phyloP scores from a whole-genome alignment of 2,888 invertebrate species.

The Pandemis heparana region DNA sequence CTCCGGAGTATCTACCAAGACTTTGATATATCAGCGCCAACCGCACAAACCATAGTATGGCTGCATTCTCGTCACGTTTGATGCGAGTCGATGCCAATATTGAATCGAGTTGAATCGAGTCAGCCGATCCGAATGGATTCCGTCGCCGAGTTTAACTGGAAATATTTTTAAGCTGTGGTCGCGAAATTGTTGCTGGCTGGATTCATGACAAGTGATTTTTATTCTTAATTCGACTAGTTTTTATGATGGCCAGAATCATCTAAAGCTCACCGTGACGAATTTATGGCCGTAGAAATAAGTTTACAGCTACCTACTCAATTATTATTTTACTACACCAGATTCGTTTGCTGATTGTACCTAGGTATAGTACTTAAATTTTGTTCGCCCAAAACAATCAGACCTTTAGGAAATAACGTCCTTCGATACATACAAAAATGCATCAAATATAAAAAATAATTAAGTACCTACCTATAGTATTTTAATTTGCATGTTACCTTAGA shows the following conservation, averaged over 20 bases:
- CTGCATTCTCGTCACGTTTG: constrained; percentile 37
- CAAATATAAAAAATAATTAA: too few species aligned
- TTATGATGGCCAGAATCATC: neutral
- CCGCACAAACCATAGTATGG: constrained; percentile 17
- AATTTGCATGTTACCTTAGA: too few species aligned
- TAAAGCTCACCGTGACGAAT: neutral
- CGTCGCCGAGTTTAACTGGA: constrained; percentile 21
- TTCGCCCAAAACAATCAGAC: too few species aligned
- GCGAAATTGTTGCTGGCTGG: constrained; percentile 7
- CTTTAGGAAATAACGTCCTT: too few species aligned
- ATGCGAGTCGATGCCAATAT: constrained; percentile 37
- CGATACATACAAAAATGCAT: too few species aligned
- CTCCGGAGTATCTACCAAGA: constrained; percentile 25
- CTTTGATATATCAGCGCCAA: constrained; percentile 40
- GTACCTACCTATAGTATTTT: too few species aligned
- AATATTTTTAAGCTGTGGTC: constrained; percentile 24
- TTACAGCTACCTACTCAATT: too few species aligned
- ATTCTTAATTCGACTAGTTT: neutral
- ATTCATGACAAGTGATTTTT: neutral
- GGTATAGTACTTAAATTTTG: too few species aligned
- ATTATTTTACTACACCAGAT: too few species aligned
- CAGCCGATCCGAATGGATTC: constrained; percentile 25
- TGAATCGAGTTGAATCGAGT: constrained; percentile 38
- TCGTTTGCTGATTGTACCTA: too few species aligned
- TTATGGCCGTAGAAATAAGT: neutral